Percentiles rank a stretch among this genome's conserved stretches.
phyloP scores from a whole-genome alignment of 1,140 invertebrate species.

The Batillaria attramentaria region DNA sequence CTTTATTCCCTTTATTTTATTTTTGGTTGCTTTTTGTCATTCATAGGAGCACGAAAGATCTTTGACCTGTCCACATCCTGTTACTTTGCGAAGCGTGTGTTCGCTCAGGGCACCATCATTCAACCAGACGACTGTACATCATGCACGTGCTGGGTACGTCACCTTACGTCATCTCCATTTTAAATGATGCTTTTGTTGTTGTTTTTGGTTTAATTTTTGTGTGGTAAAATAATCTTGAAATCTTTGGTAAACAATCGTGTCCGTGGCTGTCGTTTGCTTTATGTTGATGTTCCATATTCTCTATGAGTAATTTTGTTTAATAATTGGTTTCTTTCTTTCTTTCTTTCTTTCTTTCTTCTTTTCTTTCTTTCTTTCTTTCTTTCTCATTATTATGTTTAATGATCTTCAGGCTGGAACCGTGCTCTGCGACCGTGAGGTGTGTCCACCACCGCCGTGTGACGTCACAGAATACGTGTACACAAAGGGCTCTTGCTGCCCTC shows the following conservation, averaged over 20 bases:
- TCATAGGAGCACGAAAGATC: constrained; percentile 10
- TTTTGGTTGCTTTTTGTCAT: not conserved
- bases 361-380: no score
- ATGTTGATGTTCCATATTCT: no score
- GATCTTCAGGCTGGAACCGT: constrained; percentile 15
- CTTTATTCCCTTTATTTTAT: not conserved
- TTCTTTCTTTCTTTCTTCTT: no score
- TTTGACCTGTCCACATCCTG: constrained; percentile 10
- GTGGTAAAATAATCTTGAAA: no score
- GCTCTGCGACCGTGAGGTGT: not conserved
- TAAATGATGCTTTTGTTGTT: no score
- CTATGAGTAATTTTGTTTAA: no score
- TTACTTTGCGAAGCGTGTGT: constrained; percentile 20
- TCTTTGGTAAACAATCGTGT: no score
- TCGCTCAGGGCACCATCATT: not conserved
- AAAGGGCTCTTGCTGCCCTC: constrained; percentile 7
- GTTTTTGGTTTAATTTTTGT: no score
- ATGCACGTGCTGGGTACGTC: constrained; percentile 12
- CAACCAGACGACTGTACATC: constrained; percentile 4
- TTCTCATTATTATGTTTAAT: no score
- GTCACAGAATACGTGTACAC: constrained; percentile 9
- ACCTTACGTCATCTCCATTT: no score
- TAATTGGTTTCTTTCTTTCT: no score
- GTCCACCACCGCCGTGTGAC: constrained; percentile 5
- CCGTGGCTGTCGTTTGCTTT: no score